Evolutionary conservation across 2,113 vertebrate genomes (phyloP).

Genomic region (Cisticola juncidis): DNA sequence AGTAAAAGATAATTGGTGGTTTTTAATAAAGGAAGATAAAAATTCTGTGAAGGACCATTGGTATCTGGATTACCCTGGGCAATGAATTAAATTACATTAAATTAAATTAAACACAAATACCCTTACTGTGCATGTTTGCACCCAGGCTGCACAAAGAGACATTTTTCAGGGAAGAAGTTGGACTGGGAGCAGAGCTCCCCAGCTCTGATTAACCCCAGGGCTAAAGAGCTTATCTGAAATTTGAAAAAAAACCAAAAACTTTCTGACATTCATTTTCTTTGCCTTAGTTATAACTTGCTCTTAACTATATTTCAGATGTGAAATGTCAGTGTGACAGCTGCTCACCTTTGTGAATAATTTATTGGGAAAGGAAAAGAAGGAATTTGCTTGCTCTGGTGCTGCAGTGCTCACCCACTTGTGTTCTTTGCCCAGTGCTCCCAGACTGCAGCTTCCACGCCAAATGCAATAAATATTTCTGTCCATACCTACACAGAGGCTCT

Average conservation of each 20-base stretch:
- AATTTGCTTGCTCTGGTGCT: conserved; percentile 44
- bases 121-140: conserved; percentile 60
- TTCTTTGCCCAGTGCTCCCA: not conserved
- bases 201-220: conserved; percentile 69
- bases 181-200: conserved; percentile 37
- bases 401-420: conserved; percentile 12
- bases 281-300: conserved; percentile 81
- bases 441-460: conserved; percentile 19
- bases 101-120: conserved; percentile 10
- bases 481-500: not conserved
- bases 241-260: conserved; percentile 68
- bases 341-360: conserved; percentile 75
- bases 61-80: conserved; percentile 39
- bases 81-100: conserved; percentile 22
- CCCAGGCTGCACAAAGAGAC: conserved; percentile 56
- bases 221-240: conserved; percentile 80
- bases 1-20: not conserved
- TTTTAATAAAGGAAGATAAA: not conserved
- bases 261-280: conserved; percentile 75
- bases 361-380: conserved; percentile 73
- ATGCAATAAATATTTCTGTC: conserved; percentile 53
- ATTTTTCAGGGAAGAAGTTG: conserved; percentile 60
- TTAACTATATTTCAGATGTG: conserved; percentile 79
- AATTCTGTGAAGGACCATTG: not conserved
- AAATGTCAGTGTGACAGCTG: conserved; percentile 80